Percentiles rank a stretch among this genome's conserved stretches.
These are phyloP conservation scores for Leptopilina boulardi DNA, from an alignment of 1,140 invertebrate genomes.

Conservation along the genomic window DNA sequence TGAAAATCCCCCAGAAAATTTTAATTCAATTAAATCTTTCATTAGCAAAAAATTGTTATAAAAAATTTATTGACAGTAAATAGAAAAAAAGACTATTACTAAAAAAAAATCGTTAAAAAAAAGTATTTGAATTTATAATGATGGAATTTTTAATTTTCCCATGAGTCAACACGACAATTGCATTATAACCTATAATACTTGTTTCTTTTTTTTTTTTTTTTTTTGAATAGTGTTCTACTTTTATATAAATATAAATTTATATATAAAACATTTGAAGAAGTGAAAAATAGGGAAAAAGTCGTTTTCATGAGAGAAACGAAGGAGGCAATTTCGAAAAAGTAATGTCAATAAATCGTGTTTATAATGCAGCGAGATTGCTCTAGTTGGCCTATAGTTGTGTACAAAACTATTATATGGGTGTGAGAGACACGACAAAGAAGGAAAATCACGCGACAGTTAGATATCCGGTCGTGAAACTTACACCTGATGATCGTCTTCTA, in stretches of 20 bases:
- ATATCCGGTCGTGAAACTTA: conserved; percentile 50
- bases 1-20: too few relatives aligned
- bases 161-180: too few relatives aligned
- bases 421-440: conserved; percentile 35
- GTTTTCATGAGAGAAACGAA: background rate
- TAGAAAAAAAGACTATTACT: too few relatives aligned
- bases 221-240: conserved; percentile 14
- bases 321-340: conserved; percentile 36
- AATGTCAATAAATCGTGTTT: conserved; percentile 52
- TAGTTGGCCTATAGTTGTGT: conserved; percentile 41
- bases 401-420: conserved; percentile 33
- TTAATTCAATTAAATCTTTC: too few relatives aligned
- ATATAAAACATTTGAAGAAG: conserved; percentile 1
- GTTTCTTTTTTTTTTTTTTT: too few relatives aligned
- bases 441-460: conserved; percentile 43
- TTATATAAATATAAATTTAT: background rate
- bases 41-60: too few relatives aligned
- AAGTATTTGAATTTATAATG: too few relatives aligned
- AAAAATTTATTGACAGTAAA: too few relatives aligned
- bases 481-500: conserved; percentile 35
- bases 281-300: conserved; percentile 35
- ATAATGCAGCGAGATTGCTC: conserved; percentile 49
- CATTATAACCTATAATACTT: too few relatives aligned
- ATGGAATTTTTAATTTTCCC: too few relatives aligned
- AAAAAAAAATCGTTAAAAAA: too few relatives aligned